Evolutionary conservation across 2,888 invertebrate genomes (phyloP).

Genomic region (Deroplatys truncata): DNA sequence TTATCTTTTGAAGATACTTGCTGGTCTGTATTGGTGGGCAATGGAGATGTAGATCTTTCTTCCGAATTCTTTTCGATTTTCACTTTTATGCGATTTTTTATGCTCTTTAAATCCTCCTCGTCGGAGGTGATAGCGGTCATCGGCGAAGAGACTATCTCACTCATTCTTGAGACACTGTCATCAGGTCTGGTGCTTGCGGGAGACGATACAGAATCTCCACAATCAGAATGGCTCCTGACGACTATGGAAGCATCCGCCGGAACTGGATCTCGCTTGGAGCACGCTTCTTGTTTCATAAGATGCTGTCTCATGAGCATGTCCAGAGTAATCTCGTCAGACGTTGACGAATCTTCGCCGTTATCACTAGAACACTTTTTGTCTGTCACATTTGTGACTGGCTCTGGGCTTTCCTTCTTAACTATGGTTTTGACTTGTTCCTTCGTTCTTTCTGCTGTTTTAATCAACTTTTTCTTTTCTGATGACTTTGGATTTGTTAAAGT

Average conservation of each 20-base stretch:
- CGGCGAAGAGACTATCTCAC: not conserved
- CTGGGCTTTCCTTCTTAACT: not conserved
- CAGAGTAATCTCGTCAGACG: conserved; percentile 34
- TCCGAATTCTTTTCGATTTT: not conserved
- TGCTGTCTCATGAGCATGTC: conserved; percentile 38
- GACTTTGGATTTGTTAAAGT: not conserved
- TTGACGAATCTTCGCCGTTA: conserved; percentile 29
- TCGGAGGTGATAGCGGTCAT: not conserved
- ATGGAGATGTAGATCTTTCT: not conserved
- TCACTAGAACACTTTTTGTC: not conserved
- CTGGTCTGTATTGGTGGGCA: not conserved
- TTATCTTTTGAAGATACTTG: not conserved
- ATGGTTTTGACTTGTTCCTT: not conserved
- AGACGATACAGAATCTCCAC: not conserved
- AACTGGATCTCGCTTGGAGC: not conserved
- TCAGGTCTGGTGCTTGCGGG: not conserved
- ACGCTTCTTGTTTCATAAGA: not conserved
- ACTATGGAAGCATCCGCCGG: not conserved
- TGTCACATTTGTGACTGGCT: not conserved
- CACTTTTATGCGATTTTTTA: not conserved
- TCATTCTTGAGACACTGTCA: not conserved
- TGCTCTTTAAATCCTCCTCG: conserved; percentile 1
- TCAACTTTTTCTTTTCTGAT: not conserved
- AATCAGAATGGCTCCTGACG: not conserved
- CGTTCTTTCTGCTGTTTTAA: not conserved